Percentiles rank a stretch among this genome's conserved stretches.
These are phyloP conservation scores for Odobenus rosmarus DNA, from an alignment of 2,113 vertebrate species.

Conservation along the genomic window DNA sequence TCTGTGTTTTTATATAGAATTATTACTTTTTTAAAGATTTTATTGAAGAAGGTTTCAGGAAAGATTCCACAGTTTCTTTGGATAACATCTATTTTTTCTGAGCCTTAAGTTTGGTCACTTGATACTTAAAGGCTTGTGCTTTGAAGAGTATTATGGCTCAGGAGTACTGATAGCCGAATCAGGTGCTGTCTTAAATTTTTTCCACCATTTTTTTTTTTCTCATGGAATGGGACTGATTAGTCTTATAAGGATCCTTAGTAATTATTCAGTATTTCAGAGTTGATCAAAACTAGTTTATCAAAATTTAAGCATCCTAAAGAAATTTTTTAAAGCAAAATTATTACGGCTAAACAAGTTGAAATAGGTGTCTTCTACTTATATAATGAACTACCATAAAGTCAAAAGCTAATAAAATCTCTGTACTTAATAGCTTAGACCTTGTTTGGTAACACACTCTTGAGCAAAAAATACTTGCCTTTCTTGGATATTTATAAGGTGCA, in stretches of 20 bases:
- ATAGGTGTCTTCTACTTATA: background rate
- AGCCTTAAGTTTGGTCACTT: background rate
- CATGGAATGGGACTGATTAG: background rate
- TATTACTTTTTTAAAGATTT: background rate
- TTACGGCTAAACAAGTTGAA: slow-evolving; percentile 21
- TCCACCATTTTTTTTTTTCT: background rate
- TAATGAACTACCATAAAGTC: background rate
- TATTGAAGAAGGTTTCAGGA: background rate
- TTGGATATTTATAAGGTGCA: slow-evolving; percentile 93
- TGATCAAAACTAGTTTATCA: background rate
- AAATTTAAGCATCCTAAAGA: background rate
- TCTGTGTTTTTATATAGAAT: background rate
- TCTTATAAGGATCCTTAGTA: background rate
- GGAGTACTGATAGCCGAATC: background rate
- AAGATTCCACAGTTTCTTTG: background rate
- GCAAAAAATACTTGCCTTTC: slow-evolving; percentile 86
- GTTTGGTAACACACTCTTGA: background rate
- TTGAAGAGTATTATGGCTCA: background rate
- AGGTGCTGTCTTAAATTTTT: background rate
- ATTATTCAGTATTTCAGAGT: background rate
- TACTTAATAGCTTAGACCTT: background rate
- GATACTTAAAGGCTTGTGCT: background rate
- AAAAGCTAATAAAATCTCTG: background rate
- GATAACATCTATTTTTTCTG: background rate
- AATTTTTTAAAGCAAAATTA: slow-evolving; percentile 37